Percentiles rank a stretch among this genome's conserved stretches.
phyloP scores from a whole-genome alignment of 2,888 invertebrate genomes.

The Leptopilina myrica region DNA sequence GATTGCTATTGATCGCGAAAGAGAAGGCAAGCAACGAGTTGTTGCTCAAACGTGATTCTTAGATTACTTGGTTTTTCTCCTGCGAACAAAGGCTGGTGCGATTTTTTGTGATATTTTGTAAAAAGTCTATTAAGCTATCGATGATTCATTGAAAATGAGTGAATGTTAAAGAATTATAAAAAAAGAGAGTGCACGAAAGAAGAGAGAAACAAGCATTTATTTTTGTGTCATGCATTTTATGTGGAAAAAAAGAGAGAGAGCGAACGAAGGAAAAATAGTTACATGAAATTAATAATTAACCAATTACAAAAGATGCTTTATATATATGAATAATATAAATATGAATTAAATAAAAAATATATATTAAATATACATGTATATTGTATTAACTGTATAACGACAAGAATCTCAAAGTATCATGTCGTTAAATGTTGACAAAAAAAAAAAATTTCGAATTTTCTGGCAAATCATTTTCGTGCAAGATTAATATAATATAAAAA shows the following conservation, averaged over 20 bases:
- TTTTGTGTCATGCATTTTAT: conserved; percentile 77
- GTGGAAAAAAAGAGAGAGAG: conserved; percentile 56
- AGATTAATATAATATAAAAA: conserved; percentile 16
- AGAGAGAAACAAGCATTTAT: conserved; percentile 74
- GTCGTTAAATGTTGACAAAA: conserved; percentile 55
- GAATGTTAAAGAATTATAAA: neutral
- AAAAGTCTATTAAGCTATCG: conserved; percentile 61
- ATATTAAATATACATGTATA: conserved; percentile 60
- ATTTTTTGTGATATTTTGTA: conserved; percentile 76
- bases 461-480: conserved; percentile 37
- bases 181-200: conserved; percentile 40
- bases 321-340: conserved; percentile 50
- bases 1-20: conserved; percentile 30
- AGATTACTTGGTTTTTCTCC: conserved; percentile 65
- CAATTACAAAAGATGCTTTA: conserved; percentile 60
- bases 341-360: conserved; percentile 51
- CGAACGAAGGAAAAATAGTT: conserved; percentile 50
- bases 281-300: conserved; percentile 62
- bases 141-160: conserved; percentile 45
- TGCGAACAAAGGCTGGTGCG: conserved; percentile 74
- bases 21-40: conserved; percentile 35
- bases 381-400: conserved; percentile 54
- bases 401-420: conserved; percentile 72
- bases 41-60: conserved; percentile 40
- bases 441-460: conserved; percentile 45